A percentile compares a stretch with the other conserved stretches of the same genome.
Conservation (phyloP, 1,140 invertebrate species). For the Papilio helenus region DNA sequence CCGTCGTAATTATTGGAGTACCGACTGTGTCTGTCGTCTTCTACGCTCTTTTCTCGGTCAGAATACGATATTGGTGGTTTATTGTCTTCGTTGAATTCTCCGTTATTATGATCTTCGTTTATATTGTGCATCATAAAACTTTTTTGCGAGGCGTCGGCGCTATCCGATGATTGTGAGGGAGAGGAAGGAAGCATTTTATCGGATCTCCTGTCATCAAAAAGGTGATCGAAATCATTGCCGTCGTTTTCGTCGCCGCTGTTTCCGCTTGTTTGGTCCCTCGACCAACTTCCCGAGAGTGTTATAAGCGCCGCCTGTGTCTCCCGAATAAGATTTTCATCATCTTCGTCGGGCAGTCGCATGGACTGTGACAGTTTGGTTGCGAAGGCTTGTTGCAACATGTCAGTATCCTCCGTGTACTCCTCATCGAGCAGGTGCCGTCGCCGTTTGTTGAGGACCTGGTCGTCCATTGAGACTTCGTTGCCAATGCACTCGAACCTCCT, state of each 20-base stretch:
- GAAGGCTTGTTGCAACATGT: constrained; percentile 59
- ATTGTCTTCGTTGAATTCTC: constrained; percentile 59
- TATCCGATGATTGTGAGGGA: constrained; percentile 84
- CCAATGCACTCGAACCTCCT: constrained; percentile 60
- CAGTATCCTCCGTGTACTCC: constrained; percentile 65
- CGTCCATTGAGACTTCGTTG: constrained; percentile 71
- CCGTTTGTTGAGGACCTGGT: constrained; percentile 67
- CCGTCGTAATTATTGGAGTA: constrained; percentile 86
- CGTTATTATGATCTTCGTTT: constrained; percentile 55
- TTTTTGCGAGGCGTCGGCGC: constrained; percentile 86
- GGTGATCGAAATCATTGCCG: constrained; percentile 91
- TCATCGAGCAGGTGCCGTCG: constrained; percentile 71
- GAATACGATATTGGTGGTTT: constrained; percentile 53
- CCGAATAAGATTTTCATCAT: constrained; percentile 91
- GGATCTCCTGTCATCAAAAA: constrained; percentile 92
- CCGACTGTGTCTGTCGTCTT: constrained; percentile 68
- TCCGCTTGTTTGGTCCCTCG: constrained; percentile 84
- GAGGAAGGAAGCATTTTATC: constrained; percentile 86
- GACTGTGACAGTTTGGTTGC: constrained; percentile 58
- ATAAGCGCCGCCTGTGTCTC: constrained; percentile 94
- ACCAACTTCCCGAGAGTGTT: constrained; percentile 92
- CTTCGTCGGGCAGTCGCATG: constrained; percentile 79
- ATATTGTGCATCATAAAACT: constrained; percentile 72
- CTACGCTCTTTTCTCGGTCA: constrained; percentile 75
- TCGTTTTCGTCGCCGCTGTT: constrained; percentile 88